phyloP scores from a whole-genome alignment of 2,113 vertebrate species.

The Sylvietta virens region DNA sequence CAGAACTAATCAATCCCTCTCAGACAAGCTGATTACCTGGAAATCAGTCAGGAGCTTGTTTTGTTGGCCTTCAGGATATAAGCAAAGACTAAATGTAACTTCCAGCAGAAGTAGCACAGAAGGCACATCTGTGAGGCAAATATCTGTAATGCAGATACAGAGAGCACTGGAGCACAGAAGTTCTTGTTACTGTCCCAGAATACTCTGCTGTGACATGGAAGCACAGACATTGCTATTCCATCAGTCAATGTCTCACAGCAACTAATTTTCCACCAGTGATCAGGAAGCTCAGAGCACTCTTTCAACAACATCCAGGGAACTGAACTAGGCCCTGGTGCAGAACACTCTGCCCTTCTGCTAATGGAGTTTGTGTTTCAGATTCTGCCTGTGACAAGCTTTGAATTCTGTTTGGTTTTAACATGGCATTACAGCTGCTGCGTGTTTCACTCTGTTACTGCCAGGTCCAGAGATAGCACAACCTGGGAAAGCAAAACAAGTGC shows the following conservation, averaged over 20 bases:
- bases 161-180: not conserved
- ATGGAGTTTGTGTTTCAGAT: constrained; percentile 39
- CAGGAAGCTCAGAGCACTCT: not conserved
- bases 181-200: not conserved
- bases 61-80: not conserved
- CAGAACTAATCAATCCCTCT: not conserved
- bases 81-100: not conserved
- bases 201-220: not conserved
- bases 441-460: constrained; percentile 6
- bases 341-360: not conserved
- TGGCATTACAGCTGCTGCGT: not conserved
- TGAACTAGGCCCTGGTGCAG: not conserved
- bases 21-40: not conserved
- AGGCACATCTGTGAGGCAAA: not conserved
- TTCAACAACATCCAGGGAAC: not conserved
- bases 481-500: not conserved
- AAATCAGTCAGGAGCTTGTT: not conserved
- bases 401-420: constrained; percentile 26
- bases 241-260: not conserved
- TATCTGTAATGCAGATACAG: not conserved
- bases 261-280: not conserved
- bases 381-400: constrained; percentile 35
- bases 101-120: not conserved
- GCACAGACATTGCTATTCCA: not conserved
- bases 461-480: constrained; percentile 16